Percentiles rank a stretch among this genome's conserved stretches.
Conservation (phyloP, 2,888 invertebrate genomes). For the Gastrophysa polygoni region DNA sequence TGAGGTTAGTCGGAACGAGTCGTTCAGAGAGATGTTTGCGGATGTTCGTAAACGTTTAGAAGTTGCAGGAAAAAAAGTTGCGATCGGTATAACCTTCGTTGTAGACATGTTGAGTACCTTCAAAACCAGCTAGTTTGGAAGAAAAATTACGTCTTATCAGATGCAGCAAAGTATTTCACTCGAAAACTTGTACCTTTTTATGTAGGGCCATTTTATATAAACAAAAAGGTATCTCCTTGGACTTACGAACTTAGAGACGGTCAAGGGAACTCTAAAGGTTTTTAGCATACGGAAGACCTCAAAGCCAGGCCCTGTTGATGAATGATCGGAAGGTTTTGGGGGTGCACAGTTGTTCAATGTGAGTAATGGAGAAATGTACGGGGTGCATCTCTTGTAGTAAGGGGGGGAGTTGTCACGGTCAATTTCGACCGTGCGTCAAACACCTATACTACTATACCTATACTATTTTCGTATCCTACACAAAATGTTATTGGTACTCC, state of each 20-base stretch:
- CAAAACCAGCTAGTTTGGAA: conserved; percentile 16
- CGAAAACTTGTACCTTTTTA: conserved; percentile 18
- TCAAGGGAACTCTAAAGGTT: background rate
- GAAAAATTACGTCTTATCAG: no score
- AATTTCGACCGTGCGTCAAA: no score
- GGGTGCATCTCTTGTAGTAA: no score
- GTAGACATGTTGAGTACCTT: conserved; percentile 14
- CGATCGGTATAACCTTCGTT: conserved; percentile 12
- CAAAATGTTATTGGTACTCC: no score
- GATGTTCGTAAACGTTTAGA: conserved; percentile 5
- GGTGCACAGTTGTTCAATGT: no score
- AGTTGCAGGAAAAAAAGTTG: conserved; percentile 6
- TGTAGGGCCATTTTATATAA: conserved; percentile 17
- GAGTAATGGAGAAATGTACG: no score
- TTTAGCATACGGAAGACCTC: conserved; percentile 7
- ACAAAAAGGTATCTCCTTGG: conserved; percentile 19
- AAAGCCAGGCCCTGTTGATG: conserved; percentile 1
- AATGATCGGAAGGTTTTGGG: no score
- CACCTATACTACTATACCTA: no score
- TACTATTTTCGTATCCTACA: no score
- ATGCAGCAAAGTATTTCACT: conserved; percentile 18
- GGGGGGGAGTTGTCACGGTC: no score
- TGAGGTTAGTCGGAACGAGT: conserved; percentile 15
- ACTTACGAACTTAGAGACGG: conserved; percentile 13
- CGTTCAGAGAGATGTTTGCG: conserved; percentile 3